Percentiles rank a stretch among this genome's conserved stretches.
Evolutionary conservation across 2,113 vertebrate genomes (phyloP).

Genomic region (Bolborhynchus lineola): DNA sequence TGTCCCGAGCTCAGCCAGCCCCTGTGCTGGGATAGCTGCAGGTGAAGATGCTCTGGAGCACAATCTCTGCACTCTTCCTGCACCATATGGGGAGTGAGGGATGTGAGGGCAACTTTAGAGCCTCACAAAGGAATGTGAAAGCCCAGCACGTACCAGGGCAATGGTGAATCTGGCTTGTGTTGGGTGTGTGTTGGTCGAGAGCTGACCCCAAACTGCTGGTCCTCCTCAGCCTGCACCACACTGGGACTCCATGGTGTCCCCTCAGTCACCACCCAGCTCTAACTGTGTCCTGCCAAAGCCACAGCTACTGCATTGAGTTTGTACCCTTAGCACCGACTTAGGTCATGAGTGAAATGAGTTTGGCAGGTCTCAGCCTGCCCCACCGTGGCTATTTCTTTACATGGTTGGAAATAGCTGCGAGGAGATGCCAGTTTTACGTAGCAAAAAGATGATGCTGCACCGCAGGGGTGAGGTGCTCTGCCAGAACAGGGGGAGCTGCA

Average conservation of each 20-base stretch:
- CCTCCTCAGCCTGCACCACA: background rate
- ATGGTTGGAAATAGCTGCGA: background rate
- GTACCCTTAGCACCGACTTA: background rate
- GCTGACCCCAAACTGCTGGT: background rate
- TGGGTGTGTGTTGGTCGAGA: background rate
- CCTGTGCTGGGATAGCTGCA: background rate
- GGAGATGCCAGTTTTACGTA: background rate
- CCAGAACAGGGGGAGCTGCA: background rate
- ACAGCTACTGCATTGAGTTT: background rate
- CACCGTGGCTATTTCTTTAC: background rate
- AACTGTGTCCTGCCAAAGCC: background rate
- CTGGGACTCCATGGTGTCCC: background rate
- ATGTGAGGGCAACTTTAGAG: background rate
- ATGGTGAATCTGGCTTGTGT: background rate
- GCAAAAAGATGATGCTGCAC: background rate
- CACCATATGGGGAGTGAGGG: background rate
- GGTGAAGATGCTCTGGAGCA: background rate
- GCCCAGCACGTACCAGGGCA: background rate
- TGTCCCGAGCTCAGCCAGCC: background rate
- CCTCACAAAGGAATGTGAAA: background rate
- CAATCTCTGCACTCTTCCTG: background rate
- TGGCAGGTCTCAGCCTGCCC: background rate
- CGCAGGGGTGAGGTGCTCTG: background rate
- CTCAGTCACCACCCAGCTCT: background rate
- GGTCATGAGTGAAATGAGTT: background rate